Conservation (phyloP, 2,888 invertebrate species). For the Euzetes globulus region DNA sequence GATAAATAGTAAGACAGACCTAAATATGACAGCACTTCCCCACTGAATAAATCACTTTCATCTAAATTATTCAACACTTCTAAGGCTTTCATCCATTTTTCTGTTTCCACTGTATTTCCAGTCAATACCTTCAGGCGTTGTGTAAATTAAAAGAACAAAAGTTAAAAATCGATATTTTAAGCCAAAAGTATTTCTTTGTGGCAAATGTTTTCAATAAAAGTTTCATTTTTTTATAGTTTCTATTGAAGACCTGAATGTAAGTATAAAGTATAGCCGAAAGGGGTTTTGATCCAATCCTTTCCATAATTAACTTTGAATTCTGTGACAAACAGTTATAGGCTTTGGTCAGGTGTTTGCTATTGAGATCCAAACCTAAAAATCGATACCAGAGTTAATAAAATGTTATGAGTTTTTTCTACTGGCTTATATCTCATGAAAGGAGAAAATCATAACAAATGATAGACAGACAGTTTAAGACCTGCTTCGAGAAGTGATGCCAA, state of each 20-base stretch:
- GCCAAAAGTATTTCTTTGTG: no score
- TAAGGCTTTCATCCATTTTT: not conserved
- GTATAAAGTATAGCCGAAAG: conserved; percentile 17
- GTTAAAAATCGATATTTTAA: not conserved
- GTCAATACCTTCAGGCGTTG: not conserved
- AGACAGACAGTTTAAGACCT: conserved; percentile 7
- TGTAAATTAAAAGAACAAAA: not conserved
- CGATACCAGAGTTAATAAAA: not conserved
- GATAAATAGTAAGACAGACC: not conserved
- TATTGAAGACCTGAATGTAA: not conserved
- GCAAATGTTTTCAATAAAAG: no score
- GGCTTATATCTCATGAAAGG: not conserved
- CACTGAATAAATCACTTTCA: not conserved
- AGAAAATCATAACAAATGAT: not conserved
- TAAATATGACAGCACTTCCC: not conserved
- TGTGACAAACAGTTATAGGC: not conserved
- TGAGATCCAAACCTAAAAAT: not conserved
- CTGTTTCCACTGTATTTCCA: not conserved
- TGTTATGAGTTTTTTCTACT: not conserved
- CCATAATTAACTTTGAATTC: not conserved
- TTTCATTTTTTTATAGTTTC: no score
- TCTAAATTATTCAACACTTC: not conserved
- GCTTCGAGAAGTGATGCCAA: not conserved
- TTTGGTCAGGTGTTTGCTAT: not conserved
- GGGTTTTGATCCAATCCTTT: not conserved